Evolutionary conservation across 2,888 invertebrate genomes (phyloP).

Genomic region (Sesia apiformis): DNA sequence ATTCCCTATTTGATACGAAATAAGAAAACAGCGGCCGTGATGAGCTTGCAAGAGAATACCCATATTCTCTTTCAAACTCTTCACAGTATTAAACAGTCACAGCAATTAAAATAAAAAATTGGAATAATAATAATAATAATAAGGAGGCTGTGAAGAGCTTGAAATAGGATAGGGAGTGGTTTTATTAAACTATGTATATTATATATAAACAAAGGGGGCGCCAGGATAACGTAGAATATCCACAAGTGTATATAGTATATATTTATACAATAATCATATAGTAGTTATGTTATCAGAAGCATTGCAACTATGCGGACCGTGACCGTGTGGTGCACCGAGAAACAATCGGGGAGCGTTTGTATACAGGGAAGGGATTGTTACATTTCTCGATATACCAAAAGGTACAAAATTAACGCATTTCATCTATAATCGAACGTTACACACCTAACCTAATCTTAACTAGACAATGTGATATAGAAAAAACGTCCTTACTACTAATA

Average conservation of each 20-base stretch:
- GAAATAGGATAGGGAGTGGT: too few species aligned
- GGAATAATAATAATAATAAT: too few species aligned
- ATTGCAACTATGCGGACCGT: background rate
- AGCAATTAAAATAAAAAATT: too few species aligned
- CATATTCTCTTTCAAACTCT: too few species aligned
- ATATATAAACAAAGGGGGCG: background rate
- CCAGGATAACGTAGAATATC: background rate
- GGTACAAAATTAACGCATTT: background rate
- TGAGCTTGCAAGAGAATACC: too few species aligned
- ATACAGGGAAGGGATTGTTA: background rate
- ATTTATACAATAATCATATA: background rate
- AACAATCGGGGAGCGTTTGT: background rate
- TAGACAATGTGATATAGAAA: slow-evolving; percentile 61
- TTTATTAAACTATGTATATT: too few species aligned
- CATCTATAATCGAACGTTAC: background rate
- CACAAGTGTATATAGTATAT: background rate
- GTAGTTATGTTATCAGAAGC: background rate
- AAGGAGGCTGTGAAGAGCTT: too few species aligned
- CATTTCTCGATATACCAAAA: background rate
- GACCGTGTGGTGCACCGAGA: background rate
- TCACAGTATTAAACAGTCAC: too few species aligned
- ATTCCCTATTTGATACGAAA: too few species aligned
- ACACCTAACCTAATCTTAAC: slow-evolving; percentile 22
- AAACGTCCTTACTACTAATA: slow-evolving; percentile 53
- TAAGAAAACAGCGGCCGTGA: too few species aligned